A percentile compares a stretch with the other conserved stretches of the same genome.
phyloP scores from a whole-genome alignment of 2,888 invertebrate genomes.

The Ganaspis brasiliensis region DNA sequence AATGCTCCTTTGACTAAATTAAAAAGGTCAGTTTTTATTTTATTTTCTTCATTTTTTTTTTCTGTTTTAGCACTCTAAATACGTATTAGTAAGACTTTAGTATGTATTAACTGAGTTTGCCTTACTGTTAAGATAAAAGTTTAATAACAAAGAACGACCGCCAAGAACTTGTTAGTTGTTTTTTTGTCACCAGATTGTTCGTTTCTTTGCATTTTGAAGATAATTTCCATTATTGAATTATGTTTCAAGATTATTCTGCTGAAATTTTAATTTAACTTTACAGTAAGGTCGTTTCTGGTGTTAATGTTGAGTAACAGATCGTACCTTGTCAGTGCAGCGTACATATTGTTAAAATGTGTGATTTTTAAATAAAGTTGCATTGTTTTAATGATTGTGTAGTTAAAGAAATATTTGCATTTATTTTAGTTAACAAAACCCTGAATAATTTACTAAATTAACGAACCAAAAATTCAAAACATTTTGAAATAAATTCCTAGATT shows the following conservation, averaged over 20 bases:
- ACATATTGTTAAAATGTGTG: constrained; percentile 15
- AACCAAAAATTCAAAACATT: no score
- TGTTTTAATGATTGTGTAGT: not conserved
- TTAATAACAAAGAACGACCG: constrained; percentile 2
- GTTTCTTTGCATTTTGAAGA: not conserved
- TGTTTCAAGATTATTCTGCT: not conserved
- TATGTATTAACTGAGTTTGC: not conserved
- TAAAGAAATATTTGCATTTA: not conserved
- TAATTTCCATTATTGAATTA: not conserved
- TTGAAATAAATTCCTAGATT: no score
- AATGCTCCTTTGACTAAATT: constrained; percentile 67
- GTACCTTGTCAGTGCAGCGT: constrained; percentile 4
- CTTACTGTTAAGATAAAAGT: not conserved
- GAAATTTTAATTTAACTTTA: not conserved
- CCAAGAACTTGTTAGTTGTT: not conserved
- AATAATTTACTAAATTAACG: no score
- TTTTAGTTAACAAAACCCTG: not conserved
- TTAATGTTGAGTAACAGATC: constrained; percentile 6
- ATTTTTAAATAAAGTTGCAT: not conserved
- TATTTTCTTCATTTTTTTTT: constrained; percentile 3
- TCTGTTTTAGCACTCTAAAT: not conserved
- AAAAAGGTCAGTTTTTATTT: constrained; percentile 50
- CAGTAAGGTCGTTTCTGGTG: not conserved
- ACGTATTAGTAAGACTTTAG: not conserved
- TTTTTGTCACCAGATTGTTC: constrained; percentile 3